phyloP scores from a whole-genome alignment of 2,797 vertebrate species.

The Pygocentrus nattereri region DNA sequence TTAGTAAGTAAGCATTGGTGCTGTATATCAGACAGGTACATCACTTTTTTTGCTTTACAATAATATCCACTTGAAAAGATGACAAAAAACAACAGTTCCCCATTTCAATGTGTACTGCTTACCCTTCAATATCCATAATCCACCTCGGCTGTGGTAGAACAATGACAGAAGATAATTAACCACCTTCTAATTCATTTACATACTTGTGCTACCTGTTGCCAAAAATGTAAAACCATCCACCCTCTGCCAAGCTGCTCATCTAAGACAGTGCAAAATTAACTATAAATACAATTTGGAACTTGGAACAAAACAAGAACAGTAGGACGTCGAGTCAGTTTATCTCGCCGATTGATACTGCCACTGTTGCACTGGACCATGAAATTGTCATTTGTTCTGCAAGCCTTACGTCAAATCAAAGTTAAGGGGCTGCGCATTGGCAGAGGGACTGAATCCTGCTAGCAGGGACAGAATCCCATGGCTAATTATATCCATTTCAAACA shows the following conservation, averaged over 20 bases:
- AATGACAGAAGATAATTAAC: conserved; percentile 68
- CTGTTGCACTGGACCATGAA: conserved; percentile 78
- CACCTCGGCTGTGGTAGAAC: conserved; percentile 44
- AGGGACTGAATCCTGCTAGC: conserved; percentile 71
- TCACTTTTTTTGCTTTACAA: not conserved
- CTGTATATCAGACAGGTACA: not conserved
- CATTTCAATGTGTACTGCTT: conserved; percentile 23
- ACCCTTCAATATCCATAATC: conserved; percentile 38
- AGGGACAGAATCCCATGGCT: conserved; percentile 73
- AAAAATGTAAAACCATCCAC: conserved; percentile 62
- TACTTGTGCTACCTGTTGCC: conserved; percentile 58
- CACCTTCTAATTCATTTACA: conserved; percentile 62
- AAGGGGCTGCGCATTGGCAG: conserved; percentile 64
- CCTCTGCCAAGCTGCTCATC: conserved; percentile 64
- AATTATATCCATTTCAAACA: conserved; percentile 76
- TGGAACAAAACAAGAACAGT: conserved; percentile 75
- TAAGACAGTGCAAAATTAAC: conserved; percentile 68
- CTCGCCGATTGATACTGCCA: conserved; percentile 71
- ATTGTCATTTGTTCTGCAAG: conserved; percentile 84
- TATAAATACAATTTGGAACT: conserved; percentile 70
- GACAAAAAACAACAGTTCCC: not conserved
- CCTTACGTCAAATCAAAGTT: conserved; percentile 80
- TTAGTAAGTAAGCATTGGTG: not conserved
- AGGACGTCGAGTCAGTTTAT: conserved; percentile 75
- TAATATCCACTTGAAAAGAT: not conserved